Evolutionary conservation across 37 sponge, comb jelly and placozoan genomes (phyloP).

Genomic region (Theonella swinhoei): DNA sequence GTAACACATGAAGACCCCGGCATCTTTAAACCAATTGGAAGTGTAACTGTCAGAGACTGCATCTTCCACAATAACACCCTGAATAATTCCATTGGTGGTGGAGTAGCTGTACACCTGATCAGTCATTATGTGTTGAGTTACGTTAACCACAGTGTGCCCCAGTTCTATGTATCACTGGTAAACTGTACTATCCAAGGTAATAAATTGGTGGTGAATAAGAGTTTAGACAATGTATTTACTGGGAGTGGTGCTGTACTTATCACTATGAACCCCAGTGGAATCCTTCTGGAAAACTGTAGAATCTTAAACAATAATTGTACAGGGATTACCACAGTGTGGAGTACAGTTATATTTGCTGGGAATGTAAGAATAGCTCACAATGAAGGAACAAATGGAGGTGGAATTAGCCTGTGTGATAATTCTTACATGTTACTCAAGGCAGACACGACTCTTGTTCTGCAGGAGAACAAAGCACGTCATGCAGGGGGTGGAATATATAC

Average conservation of each 20-base stretch:
- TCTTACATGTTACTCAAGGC: constrained; percentile 2
- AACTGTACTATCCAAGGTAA: neutral
- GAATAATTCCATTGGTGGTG: neutral
- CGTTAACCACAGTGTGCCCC: neutral
- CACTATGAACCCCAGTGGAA: neutral
- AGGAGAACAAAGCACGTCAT: neutral
- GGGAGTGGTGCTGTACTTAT: neutral
- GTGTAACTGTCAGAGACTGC: neutral
- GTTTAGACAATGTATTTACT: neutral
- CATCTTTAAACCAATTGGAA: neutral
- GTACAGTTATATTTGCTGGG: constrained; percentile 3
- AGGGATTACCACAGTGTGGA: neutral
- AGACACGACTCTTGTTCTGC: neutral
- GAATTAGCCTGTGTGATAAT: constrained; percentile 12
- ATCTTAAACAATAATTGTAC: neutral
- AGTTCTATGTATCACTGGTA: neutral
- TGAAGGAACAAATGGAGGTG: constrained; percentile 11
- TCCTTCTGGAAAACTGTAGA: neutral
- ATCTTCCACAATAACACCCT: neutral
- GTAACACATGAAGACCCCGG: neutral
- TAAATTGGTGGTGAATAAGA: neutral
- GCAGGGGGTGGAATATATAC: constrained; percentile 30
- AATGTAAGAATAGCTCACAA: constrained; percentile 8
- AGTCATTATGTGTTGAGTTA: neutral
- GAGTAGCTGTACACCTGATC: neutral